Evolutionary conservation across 2,113 vertebrate genomes (phyloP), one percentile per base, ranked within the genome.

Genomic region (Rostratula benghalensis): DNA sequence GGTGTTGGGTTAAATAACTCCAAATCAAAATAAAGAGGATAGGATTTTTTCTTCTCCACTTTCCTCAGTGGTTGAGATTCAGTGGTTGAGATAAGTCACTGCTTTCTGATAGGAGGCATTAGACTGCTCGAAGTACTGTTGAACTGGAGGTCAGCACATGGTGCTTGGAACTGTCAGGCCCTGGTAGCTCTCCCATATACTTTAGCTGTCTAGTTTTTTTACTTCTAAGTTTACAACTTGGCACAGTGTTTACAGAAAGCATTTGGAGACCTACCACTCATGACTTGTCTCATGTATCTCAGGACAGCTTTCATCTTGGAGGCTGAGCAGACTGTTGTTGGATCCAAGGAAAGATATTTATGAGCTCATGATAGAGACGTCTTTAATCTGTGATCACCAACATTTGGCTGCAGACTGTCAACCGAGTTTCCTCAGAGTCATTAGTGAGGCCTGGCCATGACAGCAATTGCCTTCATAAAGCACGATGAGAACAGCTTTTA

Each of bases 331-430:
- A 22, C n/a, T 54, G 41, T 7, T 64, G 10, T 23, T 59, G 64
- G 63, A 79, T 69, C 63, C 88, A 93, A 86, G 91, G 82, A 92
- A 94, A 93, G 85, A 83, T 94, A 98, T 98, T 98, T 97, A 73
- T 89, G 93, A 95, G 61, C 51, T 83, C 17, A 24, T 13, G 31
- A 76, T 46, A 78, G 30, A 74, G 91, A 93, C n/a, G 10, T 96
- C 70, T 97, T 97, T 98, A 98, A 98, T 91, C 97, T 94, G 86
- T 95, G 98, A 98, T 98, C 98, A 98, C 88, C 41, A 56, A 67
- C 39, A 85, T 89, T 96, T 94, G 97, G 91, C 96, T 33, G 82
- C 83, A 95, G 97, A 96, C 88, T 92, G 95, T 96, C 97, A 97
- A 35, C 87, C 24, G 74, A 96, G 96, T 97, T 98, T 97, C 94